phyloP scores from a whole-genome alignment of 2,113 vertebrate species.

The Diadophis punctatus region DNA sequence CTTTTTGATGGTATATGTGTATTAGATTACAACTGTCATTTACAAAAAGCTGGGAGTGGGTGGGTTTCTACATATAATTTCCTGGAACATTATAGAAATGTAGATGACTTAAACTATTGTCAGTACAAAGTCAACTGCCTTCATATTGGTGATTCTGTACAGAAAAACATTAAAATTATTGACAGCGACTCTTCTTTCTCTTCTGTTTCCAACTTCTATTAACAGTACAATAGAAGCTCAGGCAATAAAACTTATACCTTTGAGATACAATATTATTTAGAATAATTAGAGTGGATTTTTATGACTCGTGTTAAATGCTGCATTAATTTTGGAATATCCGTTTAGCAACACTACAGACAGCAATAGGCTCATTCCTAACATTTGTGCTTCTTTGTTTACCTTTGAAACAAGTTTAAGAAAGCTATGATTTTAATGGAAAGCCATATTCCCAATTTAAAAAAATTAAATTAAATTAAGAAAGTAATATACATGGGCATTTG shows the following conservation, averaged over 20 bases:
- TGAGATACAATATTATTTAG: neutral
- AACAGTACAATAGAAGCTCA: neutral
- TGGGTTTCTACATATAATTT: neutral
- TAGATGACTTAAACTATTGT: neutral
- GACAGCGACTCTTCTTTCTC: neutral
- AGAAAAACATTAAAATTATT: conserved; percentile 1
- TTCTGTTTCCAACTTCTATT: neutral
- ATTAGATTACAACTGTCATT: neutral
- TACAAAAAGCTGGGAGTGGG: neutral
- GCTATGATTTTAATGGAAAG: neutral
- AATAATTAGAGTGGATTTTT: neutral
- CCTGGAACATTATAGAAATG: neutral
- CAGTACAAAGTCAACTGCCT: neutral
- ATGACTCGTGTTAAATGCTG: neutral
- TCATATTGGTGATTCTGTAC: fast-evolving
- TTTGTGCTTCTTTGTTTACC: neutral
- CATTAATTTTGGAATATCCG: fast-evolving
- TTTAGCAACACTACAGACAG: neutral
- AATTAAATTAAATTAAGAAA: neutral
- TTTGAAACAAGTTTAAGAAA: neutral
- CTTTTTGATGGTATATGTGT: neutral
- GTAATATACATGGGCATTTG: neutral
- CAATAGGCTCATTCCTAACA: neutral
- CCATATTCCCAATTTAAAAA: neutral
- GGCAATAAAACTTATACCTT: neutral